Conservation (phyloP, 2,113 vertebrate species). For the Lagopus leucura region DNA sequence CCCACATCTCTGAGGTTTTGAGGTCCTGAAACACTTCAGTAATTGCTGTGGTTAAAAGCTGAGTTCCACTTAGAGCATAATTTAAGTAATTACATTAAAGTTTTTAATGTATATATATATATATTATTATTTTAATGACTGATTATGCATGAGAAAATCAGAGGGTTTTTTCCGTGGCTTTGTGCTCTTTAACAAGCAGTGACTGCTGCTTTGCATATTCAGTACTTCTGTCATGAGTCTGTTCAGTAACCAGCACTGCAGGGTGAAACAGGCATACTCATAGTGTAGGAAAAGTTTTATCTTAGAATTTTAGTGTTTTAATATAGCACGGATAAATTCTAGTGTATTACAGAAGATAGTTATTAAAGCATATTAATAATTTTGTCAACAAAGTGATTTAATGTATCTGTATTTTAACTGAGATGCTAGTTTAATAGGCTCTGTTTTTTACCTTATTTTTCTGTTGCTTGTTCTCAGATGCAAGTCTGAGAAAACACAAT, state of each 20-base stretch:
- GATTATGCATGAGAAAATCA: background rate
- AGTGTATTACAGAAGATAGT: background rate
- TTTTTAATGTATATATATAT: background rate
- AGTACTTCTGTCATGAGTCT: background rate
- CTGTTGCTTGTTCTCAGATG: background rate
- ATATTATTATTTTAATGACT: background rate
- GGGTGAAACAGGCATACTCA: background rate
- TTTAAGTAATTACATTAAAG: background rate
- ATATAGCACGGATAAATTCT: background rate
- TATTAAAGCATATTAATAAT: background rate
- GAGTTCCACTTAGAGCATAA: background rate
- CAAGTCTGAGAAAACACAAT: background rate
- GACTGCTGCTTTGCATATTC: background rate
- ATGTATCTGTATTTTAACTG: background rate
- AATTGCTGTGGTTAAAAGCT: slow-evolving; percentile 20
- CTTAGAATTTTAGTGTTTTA: background rate
- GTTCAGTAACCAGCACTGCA: background rate
- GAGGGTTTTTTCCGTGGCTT: background rate
- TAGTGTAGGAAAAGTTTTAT: background rate
- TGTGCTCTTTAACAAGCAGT: background rate
- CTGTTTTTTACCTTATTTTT: background rate
- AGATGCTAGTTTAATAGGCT: background rate
- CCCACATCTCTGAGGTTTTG: background rate
- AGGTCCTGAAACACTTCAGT: slow-evolving; percentile 21
- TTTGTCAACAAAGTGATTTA: background rate